phyloP scores from a whole-genome alignment of 1,140 invertebrate genomes.

The Meteorus sp. region DNA sequence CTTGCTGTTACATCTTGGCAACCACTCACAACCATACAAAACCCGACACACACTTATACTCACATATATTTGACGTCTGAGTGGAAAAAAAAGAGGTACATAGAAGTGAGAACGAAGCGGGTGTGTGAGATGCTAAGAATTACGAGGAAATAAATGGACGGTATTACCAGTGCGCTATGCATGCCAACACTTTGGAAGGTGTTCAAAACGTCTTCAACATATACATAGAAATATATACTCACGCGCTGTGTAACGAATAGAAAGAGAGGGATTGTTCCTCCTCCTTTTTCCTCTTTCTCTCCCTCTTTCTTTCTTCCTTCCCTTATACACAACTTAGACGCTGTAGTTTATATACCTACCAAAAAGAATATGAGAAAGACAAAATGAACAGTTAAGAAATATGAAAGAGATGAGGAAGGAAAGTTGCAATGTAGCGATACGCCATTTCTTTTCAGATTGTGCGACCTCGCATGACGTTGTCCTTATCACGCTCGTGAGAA shows the following conservation, averaged over 20 bases:
- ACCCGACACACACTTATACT: too few relatives aligned
- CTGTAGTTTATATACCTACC: neutral
- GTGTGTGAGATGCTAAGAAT: slow-evolving; percentile 25
- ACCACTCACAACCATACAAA: too few relatives aligned
- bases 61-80: too few relatives aligned
- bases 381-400: neutral
- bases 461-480: slow-evolving; percentile 42
- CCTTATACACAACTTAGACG: too few relatives aligned
- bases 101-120: neutral
- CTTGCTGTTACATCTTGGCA: slow-evolving; percentile 1
- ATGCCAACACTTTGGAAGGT: slow-evolving; percentile 32
- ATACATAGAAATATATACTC: too few relatives aligned
- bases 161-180: slow-evolving; percentile 30
- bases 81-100: too few relatives aligned
- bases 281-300: too few relatives aligned
- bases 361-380: slow-evolving; percentile 3
- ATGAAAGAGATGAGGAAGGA: slow-evolving; percentile 8
- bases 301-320: too few relatives aligned
- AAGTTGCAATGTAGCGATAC: slow-evolving; percentile 18
- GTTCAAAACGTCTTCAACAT: slow-evolving; percentile 32
- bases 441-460: slow-evolving; percentile 42
- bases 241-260: too few relatives aligned
- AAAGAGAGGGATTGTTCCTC: too few relatives aligned
- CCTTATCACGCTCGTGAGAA: slow-evolving; percentile 53
- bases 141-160: slow-evolving; percentile 34